Base-by-base conservation (phyloP, 2,113 vertebrate genomes). In the Emberiza fucata region DNA sequence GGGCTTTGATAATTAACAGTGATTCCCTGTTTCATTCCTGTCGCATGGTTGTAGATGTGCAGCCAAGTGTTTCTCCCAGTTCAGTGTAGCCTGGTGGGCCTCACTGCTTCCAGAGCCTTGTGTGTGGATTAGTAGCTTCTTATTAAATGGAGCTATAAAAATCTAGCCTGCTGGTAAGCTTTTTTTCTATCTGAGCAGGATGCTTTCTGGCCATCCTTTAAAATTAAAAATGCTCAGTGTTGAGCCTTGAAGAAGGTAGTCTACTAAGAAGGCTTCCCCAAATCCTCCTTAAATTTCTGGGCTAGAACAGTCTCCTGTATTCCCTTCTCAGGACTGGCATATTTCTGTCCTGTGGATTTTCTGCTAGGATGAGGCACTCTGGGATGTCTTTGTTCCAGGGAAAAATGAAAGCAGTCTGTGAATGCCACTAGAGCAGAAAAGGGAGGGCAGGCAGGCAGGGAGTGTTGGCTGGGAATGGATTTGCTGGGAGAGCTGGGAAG, bases 21-120 rank as follows among this genome's bases (percentile, higher is more conserved):
- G 17, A 66, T 60, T 14, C 5, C 69, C 14, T 3, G 3, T 69
- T 66, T 47, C 29, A 24, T 33, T 71, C 42, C 61, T n/a, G 60
- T 28, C 1, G 0, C 14, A 17, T 22, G 51, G 15, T 2, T 29
- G 47, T 56, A 59, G 51, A 21, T 40, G 24, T 64, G 57, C 57
- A 44, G 27, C n/a, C 1, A 14, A 47, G 27, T 42, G 2, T 78
- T 84, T 60, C 33, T 63, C 35, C 14, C 59, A 15, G 69, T 21
- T 80, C 20, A 42, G 42, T 0, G 0, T 51, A 56, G 42, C 54
- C 33, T 51, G 51, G 11, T 37, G 35, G 23, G 33, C 33, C 15
- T 29, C 6, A 1, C 45, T 70, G 33, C 47, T 20, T 19, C 33
- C 27, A 5, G 48, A 40, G 37, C 39, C 51, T 35, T 1, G 0